Base-by-base conservation (phyloP, 2,888 invertebrate species). In the Uloborus plumipes region DNA sequence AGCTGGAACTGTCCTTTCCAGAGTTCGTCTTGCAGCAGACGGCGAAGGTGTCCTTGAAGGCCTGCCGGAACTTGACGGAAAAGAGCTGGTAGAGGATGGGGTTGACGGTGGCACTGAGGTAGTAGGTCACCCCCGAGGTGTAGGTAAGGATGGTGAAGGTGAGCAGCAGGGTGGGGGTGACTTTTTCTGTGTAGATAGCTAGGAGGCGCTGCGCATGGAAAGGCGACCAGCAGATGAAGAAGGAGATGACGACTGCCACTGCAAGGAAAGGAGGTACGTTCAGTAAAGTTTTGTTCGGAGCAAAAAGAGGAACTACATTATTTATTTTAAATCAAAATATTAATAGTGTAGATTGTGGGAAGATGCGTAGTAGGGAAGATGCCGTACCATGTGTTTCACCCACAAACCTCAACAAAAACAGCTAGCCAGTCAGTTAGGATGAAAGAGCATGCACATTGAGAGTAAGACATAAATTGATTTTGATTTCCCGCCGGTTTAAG, bases 151-250 rank as follows among this genome's bases (percentile, higher is more conserved):
- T 84, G 31, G 86, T 87, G 69, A 87, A 87, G 1, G 86, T 85
- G 11, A 86, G 80, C 18, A 86, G 66, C 7, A 87, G 85, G 15
- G 86, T 80, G 6, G 85, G 84, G 0, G 87, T 87, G 85, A 87
- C 87, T 18, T 87, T 79, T 66, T 71, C 85, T 18, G 85, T 31
- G 69, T 77, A 85, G 31, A 72, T 81, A 0, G 95, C 95, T 88
- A 96, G 91, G 55, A 97, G 91, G 71, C 97, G 91, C 89, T 97
- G 97, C 15, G 95, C 94, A 90, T 97, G 97, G 89, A 97, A 97
- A 1, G 98, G 97, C 0, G 96, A 95, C 87, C 95, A 94, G 79
- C 97, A 97, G 3, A 97, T 94, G 77, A 95, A 95, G 89, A 96
- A 96, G 92, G 96, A 95, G 49, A 90, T 89, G 39, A 90, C 90